Evolutionary conservation across 2,113 vertebrate species (phyloP).

Genomic region (Tautogolabrus adspersus): DNA sequence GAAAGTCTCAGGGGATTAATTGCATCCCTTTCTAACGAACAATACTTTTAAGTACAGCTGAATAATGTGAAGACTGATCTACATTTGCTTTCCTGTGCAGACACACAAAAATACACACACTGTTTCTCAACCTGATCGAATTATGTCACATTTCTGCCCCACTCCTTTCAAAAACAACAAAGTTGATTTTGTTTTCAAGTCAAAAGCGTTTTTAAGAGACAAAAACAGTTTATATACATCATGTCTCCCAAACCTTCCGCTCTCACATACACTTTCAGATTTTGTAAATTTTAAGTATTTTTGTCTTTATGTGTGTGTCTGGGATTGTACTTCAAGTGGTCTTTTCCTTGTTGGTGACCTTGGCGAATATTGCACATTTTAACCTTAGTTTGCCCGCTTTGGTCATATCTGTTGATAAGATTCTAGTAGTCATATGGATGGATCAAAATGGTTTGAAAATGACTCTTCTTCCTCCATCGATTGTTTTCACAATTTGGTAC

Average conservation of each 20-base stretch:
- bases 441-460: no score
- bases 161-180: background rate
- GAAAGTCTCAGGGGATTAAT: background rate
- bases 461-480: no score
- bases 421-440: no score
- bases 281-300: no score
- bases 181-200: background rate
- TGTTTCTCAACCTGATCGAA: background rate
- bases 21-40: background rate
- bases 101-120: background rate
- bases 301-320: no score
- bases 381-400: background rate
- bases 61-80: background rate
- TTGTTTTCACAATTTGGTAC: no score
- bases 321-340: no score
- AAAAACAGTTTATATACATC: background rate
- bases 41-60: background rate
- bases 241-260: no score
- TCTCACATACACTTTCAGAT: no score
- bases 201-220: background rate
- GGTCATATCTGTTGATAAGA: no score
- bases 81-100: background rate
- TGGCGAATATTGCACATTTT: background rate
- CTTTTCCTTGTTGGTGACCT: slow-evolving; percentile 11
- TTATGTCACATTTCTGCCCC: background rate